Conservation (phyloP, 2,113 vertebrate species). For the Dermatemys mawii region DNA sequence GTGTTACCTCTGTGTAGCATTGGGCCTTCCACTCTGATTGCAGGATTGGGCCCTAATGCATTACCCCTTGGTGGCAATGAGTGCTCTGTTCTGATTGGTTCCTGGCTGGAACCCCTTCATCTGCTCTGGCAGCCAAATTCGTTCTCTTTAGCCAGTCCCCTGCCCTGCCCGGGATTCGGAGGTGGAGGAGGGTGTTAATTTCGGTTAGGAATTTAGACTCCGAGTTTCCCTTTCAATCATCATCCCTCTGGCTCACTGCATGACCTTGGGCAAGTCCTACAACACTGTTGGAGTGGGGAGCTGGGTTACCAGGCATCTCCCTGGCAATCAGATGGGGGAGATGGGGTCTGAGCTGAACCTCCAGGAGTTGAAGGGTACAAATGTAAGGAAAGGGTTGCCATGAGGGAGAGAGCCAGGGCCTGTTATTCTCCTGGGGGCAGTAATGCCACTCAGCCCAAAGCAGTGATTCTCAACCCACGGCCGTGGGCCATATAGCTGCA, state of each 20-base stretch:
- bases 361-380: rapidly evolving
- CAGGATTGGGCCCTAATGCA: neutral
- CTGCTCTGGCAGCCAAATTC: neutral
- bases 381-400: neutral
- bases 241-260: rapidly evolving
- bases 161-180: neutral
- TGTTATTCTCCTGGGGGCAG: neutral
- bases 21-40: rapidly evolving
- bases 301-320: neutral
- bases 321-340: neutral
- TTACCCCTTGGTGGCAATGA: too few relatives aligned
- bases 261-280: constrained; percentile 37
- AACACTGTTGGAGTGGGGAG: neutral
- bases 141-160: neutral
- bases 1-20: neutral
- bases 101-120: neutral
- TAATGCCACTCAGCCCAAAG: neutral
- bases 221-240: rapidly evolving
- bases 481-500: too few relatives aligned
- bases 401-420: rapidly evolving
- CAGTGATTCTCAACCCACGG: too few relatives aligned
- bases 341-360: neutral
- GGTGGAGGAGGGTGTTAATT: neutral
- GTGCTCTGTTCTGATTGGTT: neutral
- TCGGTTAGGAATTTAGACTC: neutral